Evolutionary conservation across 2,797 vertebrate species (phyloP), one percentile per base, ranked within the genome.

Genomic region (Anisognathus igniventris): DNA sequence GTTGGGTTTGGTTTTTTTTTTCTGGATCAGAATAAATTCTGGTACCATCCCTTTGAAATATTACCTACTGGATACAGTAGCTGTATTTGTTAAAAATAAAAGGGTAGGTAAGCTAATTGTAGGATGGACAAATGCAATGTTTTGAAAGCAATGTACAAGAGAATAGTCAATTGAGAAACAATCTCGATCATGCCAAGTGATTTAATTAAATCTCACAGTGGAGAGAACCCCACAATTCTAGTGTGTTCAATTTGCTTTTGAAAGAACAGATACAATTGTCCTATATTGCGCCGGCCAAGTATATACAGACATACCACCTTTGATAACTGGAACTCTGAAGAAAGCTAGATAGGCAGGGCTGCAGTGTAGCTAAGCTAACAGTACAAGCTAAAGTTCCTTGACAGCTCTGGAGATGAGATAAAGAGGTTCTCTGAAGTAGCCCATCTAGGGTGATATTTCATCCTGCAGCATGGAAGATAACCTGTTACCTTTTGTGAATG

Each of bases 361-460:
- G 6, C 28, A 18, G 2, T 51, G 33, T 62, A 81, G 66, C 58
- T 88, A 88, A 86, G 53, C 58, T 70, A 76, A 56, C 25, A 70
- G 37, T 31, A 84, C 24, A 56, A 88, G 62, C 71, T 88, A 1
- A 76, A 86, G 84, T 91, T 89, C 77, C 51, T 91, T 91, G 81
- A 76, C n/a, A 75, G 64, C 57, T 79, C 37, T 76, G 87, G 40
- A 92, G 74, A 75, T 35, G 62, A 84, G 91, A 89, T 90, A 77
- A 86, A 73, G 62, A 92, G 70, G 48, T 79, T 91, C 45, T 92
- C 87, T 90, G 67, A 87, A 85, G 62, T 73, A 66, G 71, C 60
- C 45, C 31, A 20, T 78, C 74, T 65, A 50, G 94, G 68, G 14
- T 96, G 96, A 93, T 94, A 96, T 96, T 96, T 96, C 94, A 96